Evolutionary conservation across 2,797 vertebrate species (phyloP).

Genomic region (Telmatherina bonti): DNA sequence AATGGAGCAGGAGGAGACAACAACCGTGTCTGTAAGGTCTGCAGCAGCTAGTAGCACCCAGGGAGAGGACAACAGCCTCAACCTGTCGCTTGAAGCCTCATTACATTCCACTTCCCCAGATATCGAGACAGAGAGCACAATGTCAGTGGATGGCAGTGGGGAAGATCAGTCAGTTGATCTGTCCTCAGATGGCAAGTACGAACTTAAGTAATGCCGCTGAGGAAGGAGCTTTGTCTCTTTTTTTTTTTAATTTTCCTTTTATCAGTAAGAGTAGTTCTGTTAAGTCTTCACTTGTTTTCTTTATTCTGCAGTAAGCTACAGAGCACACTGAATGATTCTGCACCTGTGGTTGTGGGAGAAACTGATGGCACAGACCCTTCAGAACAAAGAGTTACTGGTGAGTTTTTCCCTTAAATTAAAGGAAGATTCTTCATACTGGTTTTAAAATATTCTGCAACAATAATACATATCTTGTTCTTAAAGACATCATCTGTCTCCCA

Average conservation of each 20-base stretch:
- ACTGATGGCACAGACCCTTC: slow-evolving; percentile 25
- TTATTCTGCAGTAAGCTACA: slow-evolving; percentile 67
- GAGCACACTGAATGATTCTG: slow-evolving; percentile 41
- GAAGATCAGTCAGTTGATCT: slow-evolving; percentile 85
- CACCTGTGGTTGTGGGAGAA: slow-evolving; percentile 12
- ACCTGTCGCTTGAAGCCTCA: slow-evolving; percentile 72
- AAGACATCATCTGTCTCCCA: slow-evolving; percentile 1
- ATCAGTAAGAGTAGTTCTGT: slow-evolving; percentile 42
- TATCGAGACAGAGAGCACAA: slow-evolving; percentile 63
- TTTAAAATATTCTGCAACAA: neutral
- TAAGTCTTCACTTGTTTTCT: slow-evolving; percentile 37
- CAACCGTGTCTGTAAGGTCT: slow-evolving; percentile 55
- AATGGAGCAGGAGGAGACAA: slow-evolving; percentile 89
- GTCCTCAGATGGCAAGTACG: slow-evolving; percentile 93
- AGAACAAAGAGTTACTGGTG: slow-evolving; percentile 53
- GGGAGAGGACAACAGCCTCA: slow-evolving; percentile 72
- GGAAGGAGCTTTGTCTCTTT: neutral
- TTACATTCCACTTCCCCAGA: slow-evolving; percentile 74
- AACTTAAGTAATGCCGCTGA: slow-evolving; percentile 64
- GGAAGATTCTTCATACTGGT: neutral
- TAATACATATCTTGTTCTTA: neutral
- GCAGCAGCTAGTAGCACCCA: slow-evolving; percentile 57
- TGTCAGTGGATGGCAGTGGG: slow-evolving; percentile 65
- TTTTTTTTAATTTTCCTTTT: neutral
- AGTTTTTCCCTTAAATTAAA: slow-evolving; percentile 26